These are phyloP conservation scores for Frankliniella fusca DNA, from an alignment of 2,888 invertebrate species.

Conservation along the genomic window DNA sequence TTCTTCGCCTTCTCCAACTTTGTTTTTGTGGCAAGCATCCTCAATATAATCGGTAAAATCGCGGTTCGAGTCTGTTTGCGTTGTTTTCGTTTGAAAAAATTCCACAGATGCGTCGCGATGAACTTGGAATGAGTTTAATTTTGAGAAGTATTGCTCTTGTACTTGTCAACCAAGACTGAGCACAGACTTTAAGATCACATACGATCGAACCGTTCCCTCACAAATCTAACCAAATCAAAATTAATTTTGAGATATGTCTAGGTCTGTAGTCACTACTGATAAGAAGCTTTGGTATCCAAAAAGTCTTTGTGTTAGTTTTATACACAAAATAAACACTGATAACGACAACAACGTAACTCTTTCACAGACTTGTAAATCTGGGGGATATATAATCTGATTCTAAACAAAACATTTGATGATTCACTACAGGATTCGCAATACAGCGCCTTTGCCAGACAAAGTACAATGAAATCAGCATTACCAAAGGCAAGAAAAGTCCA, in stretches of 20 bases:
- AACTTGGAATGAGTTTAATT: slow-evolving; percentile 4
- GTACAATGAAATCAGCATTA: no score
- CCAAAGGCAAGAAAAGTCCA: no score
- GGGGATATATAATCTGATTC: neutral
- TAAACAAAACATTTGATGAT: neutral
- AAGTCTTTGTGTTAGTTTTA: slow-evolving; percentile 20
- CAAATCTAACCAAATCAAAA: neutral
- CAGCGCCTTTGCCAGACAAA: no score
- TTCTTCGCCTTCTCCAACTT: neutral
- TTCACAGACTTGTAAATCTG: slow-evolving; percentile 18
- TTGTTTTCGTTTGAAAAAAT: neutral
- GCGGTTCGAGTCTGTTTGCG: neutral
- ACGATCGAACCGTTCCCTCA: neutral
- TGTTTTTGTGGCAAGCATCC: neutral
- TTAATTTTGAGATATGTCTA: slow-evolving; percentile 3
- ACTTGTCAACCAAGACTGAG: neutral
- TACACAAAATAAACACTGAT: slow-evolving; percentile 24
- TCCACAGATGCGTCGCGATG: neutral
- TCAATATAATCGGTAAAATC: neutral
- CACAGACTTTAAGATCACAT: neutral
- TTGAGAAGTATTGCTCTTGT: neutral
- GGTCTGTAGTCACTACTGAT: slow-evolving; percentile 13
- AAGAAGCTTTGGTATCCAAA: slow-evolving; percentile 24
- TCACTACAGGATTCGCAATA: no score
- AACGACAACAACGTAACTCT: slow-evolving; percentile 24